Evolutionary conservation across 1,140 invertebrate genomes (phyloP).

Genomic region (Halesus radiatus): DNA sequence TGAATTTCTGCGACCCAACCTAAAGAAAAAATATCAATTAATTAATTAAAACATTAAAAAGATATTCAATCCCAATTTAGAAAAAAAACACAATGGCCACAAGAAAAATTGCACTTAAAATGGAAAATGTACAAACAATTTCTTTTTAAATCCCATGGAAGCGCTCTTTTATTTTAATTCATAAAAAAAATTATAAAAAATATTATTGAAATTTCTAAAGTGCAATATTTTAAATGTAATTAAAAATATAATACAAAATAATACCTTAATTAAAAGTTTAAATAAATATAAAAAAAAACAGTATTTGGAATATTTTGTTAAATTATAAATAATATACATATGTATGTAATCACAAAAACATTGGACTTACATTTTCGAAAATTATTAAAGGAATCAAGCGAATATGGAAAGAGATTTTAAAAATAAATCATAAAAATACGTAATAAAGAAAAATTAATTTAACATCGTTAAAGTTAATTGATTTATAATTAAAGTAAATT

Average conservation of each 20-base stretch:
- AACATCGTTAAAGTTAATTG: neutral
- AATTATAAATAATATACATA: too few relatives aligned
- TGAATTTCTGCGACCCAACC: too few relatives aligned
- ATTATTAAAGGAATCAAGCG: neutral
- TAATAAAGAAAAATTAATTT: neutral
- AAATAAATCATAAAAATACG: neutral
- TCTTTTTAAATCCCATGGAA: too few relatives aligned
- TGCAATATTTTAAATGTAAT: neutral
- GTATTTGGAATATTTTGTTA: constrained; percentile 22
- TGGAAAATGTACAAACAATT: too few relatives aligned
- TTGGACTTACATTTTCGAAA: neutral
- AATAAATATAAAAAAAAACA: constrained; percentile 25
- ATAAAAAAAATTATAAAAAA: too few relatives aligned
- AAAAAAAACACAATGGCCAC: too few relatives aligned
- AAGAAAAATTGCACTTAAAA: too few relatives aligned
- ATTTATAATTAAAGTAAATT: constrained; percentile 1
- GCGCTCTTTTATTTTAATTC: too few relatives aligned
- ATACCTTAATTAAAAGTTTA: neutral
- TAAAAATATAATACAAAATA: constrained; percentile 3
- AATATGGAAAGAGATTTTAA: neutral
- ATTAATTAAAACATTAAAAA: too few relatives aligned
- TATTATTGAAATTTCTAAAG: too few relatives aligned
- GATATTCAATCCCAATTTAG: too few relatives aligned
- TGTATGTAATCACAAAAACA: constrained; percentile 5
- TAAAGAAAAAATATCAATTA: too few relatives aligned